Evolutionary conservation across 2,113 vertebrate species (phyloP), one percentile per base, ranked within the genome.

Genomic region (Nannobrachium achirus): DNA sequence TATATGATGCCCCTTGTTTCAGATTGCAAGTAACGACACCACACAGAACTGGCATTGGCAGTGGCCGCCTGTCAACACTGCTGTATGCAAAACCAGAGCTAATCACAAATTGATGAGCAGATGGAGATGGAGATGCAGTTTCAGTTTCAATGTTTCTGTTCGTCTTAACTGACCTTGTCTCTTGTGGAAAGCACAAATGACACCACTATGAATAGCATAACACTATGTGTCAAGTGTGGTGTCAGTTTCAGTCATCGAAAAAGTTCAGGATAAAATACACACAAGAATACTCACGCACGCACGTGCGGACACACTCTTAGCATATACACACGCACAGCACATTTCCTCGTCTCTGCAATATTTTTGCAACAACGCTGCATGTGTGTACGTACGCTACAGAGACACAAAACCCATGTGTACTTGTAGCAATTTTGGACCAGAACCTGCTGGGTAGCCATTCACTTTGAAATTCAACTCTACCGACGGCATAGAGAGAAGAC

Each of bases 401-500:
- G 44, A 75, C 33, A 55, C 15, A 55, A 1, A 64, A 33, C 59
- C 45, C 56, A 66, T 75, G 45, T 62, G 42, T 16, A 39, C 51
- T 2, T 8, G 13, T 7, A 16, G 33, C 61, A 10, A 58, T 42
- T 46, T 41, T 13, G n/a, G 9, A 18, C 11, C 40, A 11, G 57
- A 61, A 51, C 68, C 64, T 73, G 80, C 84, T 58, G 63, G 53
- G 80, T 69, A 73, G 57, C 63, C 33, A 4, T 68, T 65, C 56
- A 66, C 79, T 80, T 81, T 83, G 78, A 87, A 86, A 80, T 80
- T 44, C 67, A 77, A 75, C 70, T 25, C 77, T 62, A 60, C 75
- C 67, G 56, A 83, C 79, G 72, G 77, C 68, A 75, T 71, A 58
- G 57, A 60, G 62, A 56, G 39, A 75, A 63, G 81, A 82, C 79